A percentile compares a stretch with the other conserved stretches of the same genome.
Conservation (phyloP, 2,888 invertebrate genomes). For the Psococerastis gibbosa region DNA sequence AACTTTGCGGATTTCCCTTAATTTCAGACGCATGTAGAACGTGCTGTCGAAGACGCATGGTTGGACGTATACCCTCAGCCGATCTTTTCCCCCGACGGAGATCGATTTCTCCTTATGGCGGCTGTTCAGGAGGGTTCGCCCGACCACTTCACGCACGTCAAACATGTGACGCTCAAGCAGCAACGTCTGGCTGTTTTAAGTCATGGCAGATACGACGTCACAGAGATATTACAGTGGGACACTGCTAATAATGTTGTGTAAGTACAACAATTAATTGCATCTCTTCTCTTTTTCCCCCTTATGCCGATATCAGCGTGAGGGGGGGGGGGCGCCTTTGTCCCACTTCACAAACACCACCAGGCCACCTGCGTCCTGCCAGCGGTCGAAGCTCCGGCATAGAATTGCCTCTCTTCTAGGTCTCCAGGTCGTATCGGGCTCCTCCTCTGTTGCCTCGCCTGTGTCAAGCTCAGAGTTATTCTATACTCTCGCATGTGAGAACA, state of each 20-base stretch:
- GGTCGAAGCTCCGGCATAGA: too few relatives aligned
- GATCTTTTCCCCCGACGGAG: slow-evolving; percentile 64
- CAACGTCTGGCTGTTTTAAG: slow-evolving; percentile 70
- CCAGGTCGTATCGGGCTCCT: too few relatives aligned
- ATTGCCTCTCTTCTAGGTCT: too few relatives aligned
- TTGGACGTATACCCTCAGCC: slow-evolving; percentile 69
- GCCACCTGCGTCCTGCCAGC: too few relatives aligned
- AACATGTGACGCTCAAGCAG: slow-evolving; percentile 57
- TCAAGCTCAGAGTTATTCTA: background rate
- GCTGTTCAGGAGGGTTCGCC: slow-evolving; percentile 67
- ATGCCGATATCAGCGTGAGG: too few relatives aligned
- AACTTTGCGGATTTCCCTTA: too few relatives aligned
- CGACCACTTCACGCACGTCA: slow-evolving; percentile 75
- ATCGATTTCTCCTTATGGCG: slow-evolving; percentile 63
- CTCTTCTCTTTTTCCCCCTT: too few relatives aligned
- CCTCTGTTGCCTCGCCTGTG: background rate
- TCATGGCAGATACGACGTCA: slow-evolving; percentile 69
- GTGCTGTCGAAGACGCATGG: slow-evolving; percentile 71
- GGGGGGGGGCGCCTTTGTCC: too few relatives aligned
- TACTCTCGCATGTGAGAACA: too few relatives aligned
- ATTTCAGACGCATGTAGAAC: slow-evolving; percentile 55
- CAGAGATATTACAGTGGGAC: slow-evolving; percentile 69
- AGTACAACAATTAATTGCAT: too few relatives aligned
- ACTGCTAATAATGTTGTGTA: slow-evolving; percentile 63
- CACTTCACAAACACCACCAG: too few relatives aligned